Evolutionary conservation across 2,888 invertebrate species (phyloP), one percentile per base, ranked within the genome.

Genomic region (Flabesymbios commensalis): DNA sequence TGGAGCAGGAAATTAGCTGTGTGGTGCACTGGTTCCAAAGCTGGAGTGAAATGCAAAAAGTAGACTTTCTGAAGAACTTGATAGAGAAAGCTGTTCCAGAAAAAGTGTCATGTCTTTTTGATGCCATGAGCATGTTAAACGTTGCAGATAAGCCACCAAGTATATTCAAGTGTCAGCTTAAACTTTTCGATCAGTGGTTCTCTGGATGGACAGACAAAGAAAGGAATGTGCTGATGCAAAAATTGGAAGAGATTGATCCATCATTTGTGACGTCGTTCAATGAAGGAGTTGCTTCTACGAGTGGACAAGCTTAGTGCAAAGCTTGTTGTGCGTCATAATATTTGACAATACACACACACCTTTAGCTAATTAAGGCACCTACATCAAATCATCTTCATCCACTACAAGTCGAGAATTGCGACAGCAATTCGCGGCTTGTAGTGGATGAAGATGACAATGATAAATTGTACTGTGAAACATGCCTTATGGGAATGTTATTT

Each of bases 141-240:
- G 73, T 79, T 2, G 55, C 61, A 7, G 80, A 81, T 53, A 74
- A 74, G 55, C 81, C 81, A 32, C 83, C 83, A 5, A 79, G 76
- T 57, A 80, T 83, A 31, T 82, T 82, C 66, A 77, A 83, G 69
- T 83, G 83, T 62, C 81, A 83, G 68, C 68, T 83, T 64, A 81
- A 82, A 64, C 72, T 83, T 3, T 82, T 83, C 66, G 72, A 71
- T 36, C 77, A 82, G 65, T 83, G 83, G 83, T 81, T 80, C 71
- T 73, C 75, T 31, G 63, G 67, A 3, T 83, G 83, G 83, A 74
- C 74, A 58, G 74, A 76, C 29, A 68, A 69, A 52, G 78, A 81
- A 31, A 72, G 77, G 36, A 74, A 75, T 53, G 70, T 73, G 41
- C 76, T 83, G 56, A 64, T 82, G 59, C 63, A 72, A 7, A 74